Conservation (phyloP, 2,888 invertebrate species). For the Globia sparganii region DNA sequence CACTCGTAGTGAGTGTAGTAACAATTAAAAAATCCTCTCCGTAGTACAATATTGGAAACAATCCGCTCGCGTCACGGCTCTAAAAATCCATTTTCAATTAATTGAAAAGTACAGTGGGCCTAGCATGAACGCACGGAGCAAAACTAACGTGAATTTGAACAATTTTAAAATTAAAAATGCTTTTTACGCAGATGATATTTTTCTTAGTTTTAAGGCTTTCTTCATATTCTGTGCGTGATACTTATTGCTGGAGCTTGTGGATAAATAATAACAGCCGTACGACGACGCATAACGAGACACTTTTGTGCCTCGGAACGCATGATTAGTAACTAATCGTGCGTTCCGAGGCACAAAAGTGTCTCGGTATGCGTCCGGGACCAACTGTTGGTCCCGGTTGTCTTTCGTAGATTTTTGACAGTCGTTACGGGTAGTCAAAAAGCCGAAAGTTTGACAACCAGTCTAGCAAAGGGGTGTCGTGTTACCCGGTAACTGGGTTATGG, state of each 20-base stretch:
- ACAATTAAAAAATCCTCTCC: constrained; percentile 45
- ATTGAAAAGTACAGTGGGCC: constrained; percentile 25
- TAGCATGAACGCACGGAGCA: too few relatives aligned
- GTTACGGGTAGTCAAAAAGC: background rate
- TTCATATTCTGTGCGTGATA: background rate
- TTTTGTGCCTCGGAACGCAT: background rate
- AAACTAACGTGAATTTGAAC: background rate
- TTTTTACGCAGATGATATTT: background rate
- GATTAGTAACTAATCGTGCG: too few relatives aligned
- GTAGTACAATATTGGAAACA: constrained; percentile 46
- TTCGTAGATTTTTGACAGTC: background rate
- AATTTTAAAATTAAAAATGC: background rate
- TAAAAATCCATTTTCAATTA: constrained; percentile 66
- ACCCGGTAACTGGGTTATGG: too few relatives aligned
- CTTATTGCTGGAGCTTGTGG: background rate
- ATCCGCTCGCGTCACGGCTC: constrained; percentile 39
- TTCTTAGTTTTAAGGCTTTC: background rate
- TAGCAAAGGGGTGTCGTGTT: too few relatives aligned
- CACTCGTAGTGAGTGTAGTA: constrained; percentile 25
- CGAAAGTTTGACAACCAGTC: background rate
- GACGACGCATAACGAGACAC: background rate
- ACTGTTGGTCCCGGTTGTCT: background rate
- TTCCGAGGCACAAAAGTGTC: too few relatives aligned
- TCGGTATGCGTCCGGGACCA: too few relatives aligned
- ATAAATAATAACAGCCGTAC: background rate